A percentile compares a stretch with the other conserved stretches of the same genome.
Conservation (phyloP, 2,888 invertebrate genomes). For the Sinodicranocentrus sp. region DNA sequence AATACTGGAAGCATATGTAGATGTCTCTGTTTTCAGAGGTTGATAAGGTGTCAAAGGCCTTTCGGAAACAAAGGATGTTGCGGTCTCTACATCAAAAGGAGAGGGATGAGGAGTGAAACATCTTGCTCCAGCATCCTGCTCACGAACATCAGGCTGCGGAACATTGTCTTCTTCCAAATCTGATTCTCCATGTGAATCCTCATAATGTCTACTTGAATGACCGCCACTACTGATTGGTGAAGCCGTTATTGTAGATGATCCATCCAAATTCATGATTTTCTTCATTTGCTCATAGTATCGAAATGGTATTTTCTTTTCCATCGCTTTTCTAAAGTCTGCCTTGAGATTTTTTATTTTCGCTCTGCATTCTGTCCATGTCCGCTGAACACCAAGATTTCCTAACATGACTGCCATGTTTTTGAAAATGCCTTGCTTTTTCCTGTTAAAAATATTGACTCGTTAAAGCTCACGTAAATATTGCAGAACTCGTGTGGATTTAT, state of each 20-base stretch:
- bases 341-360: conserved; percentile 61
- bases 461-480: background rate
- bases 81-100: too few relatives aligned
- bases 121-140: too few relatives aligned
- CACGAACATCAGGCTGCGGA: too few relatives aligned
- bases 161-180: too few relatives aligned
- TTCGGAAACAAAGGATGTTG: too few relatives aligned
- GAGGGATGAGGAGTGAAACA: too few relatives aligned
- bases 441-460: background rate
- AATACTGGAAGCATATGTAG: too few relatives aligned
- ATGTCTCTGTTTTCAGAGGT: too few relatives aligned
- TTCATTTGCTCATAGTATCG: conserved; percentile 47
- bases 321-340: conserved; percentile 51
- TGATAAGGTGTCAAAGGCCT: too few relatives aligned
- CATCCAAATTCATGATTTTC: conserved; percentile 48
- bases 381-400: background rate
- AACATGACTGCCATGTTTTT: conserved; percentile 47
- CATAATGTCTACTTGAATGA: background rate
- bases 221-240: background rate
- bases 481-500: background rate
- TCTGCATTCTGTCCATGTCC: conserved; percentile 51
- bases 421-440: conserved; percentile 56
- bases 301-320: conserved; percentile 43
- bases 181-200: background rate
- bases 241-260: conserved; percentile 1